These are phyloP conservation scores for Palythoa caribaeorum DNA, from an alignment of 92 coral and sea anemone genomes.

Conservation along the genomic window DNA sequence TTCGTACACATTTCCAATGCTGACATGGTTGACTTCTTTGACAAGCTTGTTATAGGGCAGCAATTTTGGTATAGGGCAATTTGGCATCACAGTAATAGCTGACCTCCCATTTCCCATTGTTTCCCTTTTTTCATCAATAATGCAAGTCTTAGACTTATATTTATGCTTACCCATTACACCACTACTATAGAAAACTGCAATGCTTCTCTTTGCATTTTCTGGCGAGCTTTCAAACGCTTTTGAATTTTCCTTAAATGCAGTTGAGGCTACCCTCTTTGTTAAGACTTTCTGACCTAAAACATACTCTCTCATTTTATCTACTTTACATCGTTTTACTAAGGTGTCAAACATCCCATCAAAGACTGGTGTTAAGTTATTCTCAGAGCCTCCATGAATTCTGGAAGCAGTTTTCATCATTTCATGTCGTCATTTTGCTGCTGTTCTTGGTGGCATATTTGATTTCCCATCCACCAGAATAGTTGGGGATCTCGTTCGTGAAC, in stretches of 20 bases:
- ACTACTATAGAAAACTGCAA: conserved; percentile 66
- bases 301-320: conserved; percentile 50
- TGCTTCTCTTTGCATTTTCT: conserved; percentile 47
- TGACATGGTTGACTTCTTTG: conserved; percentile 52
- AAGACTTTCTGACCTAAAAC: conserved; percentile 24
- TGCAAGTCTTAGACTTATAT: conserved; percentile 61
- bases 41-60: conserved; percentile 64
- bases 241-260: conserved; percentile 50
- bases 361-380: conserved; percentile 20
- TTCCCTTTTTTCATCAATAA: conserved; percentile 58
- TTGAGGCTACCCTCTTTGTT: conserved; percentile 54
- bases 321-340: conserved; percentile 60
- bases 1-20: conserved; percentile 62
- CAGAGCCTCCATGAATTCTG: conserved; percentile 2
- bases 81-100: conserved; percentile 49
- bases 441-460: conserved; percentile 41
- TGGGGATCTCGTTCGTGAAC: conserved; percentile 32
- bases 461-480: conserved; percentile 42
- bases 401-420: conserved; percentile 1
- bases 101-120: conserved; percentile 4
- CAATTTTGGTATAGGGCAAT: conserved; percentile 65
- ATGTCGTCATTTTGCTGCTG: background rate
- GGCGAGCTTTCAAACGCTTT: conserved; percentile 64
- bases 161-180: conserved; percentile 76
- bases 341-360: conserved; percentile 66